A percentile compares a stretch with the other conserved stretches of the same genome.
phyloP scores from a whole-genome alignment of 2,797 vertebrate genomes.

The Eleutherodactylus coqui region DNA sequence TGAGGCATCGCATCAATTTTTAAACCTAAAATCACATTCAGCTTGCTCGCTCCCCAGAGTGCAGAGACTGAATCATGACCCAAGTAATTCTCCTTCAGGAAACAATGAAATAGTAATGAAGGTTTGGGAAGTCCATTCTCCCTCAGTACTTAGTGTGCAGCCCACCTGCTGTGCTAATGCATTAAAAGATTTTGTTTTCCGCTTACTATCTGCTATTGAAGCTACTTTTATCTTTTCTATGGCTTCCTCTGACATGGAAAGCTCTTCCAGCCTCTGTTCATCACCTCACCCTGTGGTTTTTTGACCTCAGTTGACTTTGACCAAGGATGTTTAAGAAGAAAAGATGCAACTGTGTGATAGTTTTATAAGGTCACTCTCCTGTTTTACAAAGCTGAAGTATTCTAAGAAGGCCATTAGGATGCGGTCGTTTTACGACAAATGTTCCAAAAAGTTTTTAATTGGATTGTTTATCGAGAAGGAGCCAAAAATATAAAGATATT shows the following conservation, averaged over 20 bases:
- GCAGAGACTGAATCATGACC: conserved; percentile 2
- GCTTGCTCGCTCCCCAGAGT: background rate
- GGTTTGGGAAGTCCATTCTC: conserved; percentile 61
- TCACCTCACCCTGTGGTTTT: conserved; percentile 57
- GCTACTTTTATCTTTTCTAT: conserved; percentile 36
- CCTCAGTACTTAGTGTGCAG: conserved; percentile 60
- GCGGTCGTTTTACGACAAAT: too few relatives aligned
- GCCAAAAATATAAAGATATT: too few relatives aligned
- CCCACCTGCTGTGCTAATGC: conserved; percentile 66
- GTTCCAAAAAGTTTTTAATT: too few relatives aligned
- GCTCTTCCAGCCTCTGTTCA: conserved; percentile 17
- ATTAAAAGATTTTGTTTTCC: conserved; percentile 58
- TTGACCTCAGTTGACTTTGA: conserved; percentile 27
- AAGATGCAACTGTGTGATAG: background rate
- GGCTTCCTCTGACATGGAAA: conserved; percentile 29
- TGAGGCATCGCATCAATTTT: background rate
- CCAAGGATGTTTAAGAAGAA: background rate
- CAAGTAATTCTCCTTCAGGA: conserved; percentile 60
- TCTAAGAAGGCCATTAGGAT: background rate
- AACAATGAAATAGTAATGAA: conserved; percentile 72
- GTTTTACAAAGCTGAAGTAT: background rate
- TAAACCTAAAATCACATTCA: background rate
- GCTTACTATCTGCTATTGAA: conserved; percentile 14
- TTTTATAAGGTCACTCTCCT: background rate
- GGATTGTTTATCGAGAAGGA: too few relatives aligned